Percentiles rank a stretch among this genome's conserved stretches.
Conservation (phyloP, 2,113 vertebrate species). For the Suricata suricatta region DNA sequence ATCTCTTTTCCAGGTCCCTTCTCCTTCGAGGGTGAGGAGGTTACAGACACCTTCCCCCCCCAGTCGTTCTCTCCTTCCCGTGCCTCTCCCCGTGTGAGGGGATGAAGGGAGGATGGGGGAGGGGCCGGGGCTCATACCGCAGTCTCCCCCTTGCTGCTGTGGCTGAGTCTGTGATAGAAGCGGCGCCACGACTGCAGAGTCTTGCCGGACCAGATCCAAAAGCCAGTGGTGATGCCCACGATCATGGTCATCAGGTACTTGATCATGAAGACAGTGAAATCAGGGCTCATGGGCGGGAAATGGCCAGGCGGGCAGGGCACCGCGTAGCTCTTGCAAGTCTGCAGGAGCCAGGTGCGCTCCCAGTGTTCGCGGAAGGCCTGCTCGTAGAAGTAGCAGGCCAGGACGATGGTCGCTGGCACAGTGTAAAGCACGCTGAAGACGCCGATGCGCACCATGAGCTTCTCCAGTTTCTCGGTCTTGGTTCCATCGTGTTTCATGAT, state of each 20-base stretch:
- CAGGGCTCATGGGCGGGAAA: constrained; percentile 90
- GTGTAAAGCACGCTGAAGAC: constrained; percentile 94
- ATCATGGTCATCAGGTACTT: constrained; percentile 98
- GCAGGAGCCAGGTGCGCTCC: constrained; percentile 93
- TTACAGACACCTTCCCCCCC: not conserved
- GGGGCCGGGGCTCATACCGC: constrained; percentile 89
- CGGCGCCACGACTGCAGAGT: constrained; percentile 94
- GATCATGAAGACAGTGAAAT: constrained; percentile 96
- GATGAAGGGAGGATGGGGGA: not conserved
- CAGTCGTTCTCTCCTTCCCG: not conserved
- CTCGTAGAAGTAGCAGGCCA: constrained; percentile 95
- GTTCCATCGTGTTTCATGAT: constrained; percentile 99
- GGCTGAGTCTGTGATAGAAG: constrained; percentile 93
- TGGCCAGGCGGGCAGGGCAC: constrained; percentile 90
- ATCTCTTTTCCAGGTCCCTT: constrained; percentile 28
- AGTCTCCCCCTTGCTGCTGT: constrained; percentile 96
- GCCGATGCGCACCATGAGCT: constrained; percentile 94
- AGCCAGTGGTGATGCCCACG: constrained; percentile 93
- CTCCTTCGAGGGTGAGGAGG: not conserved
- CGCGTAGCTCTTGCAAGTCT: constrained; percentile 92
- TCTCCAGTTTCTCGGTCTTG: constrained; percentile 96
- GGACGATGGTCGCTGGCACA: constrained; percentile 90
- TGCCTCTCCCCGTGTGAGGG: not conserved
- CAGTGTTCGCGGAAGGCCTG: constrained; percentile 92
- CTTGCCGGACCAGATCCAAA: constrained; percentile 97